phyloP scores from a whole-genome alignment of 2,888 invertebrate genomes.

The Napeogenes inachia region DNA sequence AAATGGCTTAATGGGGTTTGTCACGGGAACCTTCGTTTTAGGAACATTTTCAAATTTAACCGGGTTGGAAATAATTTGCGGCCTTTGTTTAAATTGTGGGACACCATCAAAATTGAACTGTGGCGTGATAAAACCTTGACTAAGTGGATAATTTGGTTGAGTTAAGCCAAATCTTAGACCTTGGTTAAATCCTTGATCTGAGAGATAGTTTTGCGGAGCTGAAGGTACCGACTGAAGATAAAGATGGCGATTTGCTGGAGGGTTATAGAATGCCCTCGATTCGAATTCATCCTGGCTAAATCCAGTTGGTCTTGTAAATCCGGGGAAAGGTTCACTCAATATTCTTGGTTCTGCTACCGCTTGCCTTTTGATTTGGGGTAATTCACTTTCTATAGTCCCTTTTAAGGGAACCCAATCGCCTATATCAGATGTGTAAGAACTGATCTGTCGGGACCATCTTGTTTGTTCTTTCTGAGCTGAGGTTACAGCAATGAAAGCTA shows the following conservation, averaged over 20 bases:
- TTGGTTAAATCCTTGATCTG: conserved; percentile 67
- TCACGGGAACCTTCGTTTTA: conserved; percentile 38
- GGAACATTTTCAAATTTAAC: conserved; percentile 53
- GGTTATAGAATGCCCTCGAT: conserved; percentile 52
- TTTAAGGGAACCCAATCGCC: conserved; percentile 69
- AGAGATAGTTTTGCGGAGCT: conserved; percentile 66
- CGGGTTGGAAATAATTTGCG: conserved; percentile 42
- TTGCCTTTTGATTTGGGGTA: conserved; percentile 60
- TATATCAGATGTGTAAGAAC: conserved; percentile 67
- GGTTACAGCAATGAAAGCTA: conserved; percentile 46
- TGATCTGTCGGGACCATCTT: conserved; percentile 73
- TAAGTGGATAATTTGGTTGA: conserved; percentile 62
- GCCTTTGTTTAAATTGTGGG: conserved; percentile 48
- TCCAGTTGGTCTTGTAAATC: conserved; percentile 41
- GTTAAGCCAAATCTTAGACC: conserved; percentile 62
- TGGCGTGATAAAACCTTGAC: conserved; percentile 61
- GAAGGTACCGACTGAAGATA: conserved; percentile 68
- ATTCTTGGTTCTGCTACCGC: conserved; percentile 70
- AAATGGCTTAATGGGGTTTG: conserved; percentile 52
- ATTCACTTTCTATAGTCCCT: conserved; percentile 52
- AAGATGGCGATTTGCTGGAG: conserved; percentile 56
- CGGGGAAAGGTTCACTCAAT: conserved; percentile 62
- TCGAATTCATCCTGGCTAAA: conserved; percentile 56
- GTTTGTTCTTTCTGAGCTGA: conserved; percentile 51
- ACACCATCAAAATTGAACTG: conserved; percentile 55